Conservation (phyloP, 2,888 invertebrate genomes). For the Notocelia uddmanniana region DNA sequence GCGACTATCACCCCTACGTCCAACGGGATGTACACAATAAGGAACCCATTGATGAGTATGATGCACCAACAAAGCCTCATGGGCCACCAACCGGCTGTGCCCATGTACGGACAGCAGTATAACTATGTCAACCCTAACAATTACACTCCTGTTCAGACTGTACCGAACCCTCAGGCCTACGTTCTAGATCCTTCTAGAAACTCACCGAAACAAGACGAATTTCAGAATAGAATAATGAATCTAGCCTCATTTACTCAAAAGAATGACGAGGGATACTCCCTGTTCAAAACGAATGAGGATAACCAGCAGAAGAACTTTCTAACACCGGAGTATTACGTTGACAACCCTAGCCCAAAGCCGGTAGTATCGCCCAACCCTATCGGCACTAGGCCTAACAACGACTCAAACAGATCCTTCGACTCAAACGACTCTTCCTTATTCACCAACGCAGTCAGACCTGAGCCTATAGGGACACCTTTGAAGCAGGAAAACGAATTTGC, state of each 20-base stretch:
- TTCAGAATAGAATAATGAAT: constrained; percentile 73
- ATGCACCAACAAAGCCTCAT: constrained; percentile 78
- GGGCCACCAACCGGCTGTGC: constrained; percentile 62
- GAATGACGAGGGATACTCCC: constrained; percentile 78
- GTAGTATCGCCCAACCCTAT: constrained; percentile 78
- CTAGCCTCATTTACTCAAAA: constrained; percentile 79
- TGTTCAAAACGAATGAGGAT: constrained; percentile 74
- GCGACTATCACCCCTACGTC: constrained; percentile 82
- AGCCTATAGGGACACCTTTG: constrained; percentile 60
- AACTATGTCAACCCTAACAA: constrained; percentile 69
- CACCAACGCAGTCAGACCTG: constrained; percentile 55
- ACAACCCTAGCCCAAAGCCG: constrained; percentile 63
- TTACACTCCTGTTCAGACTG: constrained; percentile 56
- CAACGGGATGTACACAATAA: constrained; percentile 93
- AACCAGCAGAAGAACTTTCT: constrained; percentile 68
- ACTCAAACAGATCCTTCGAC: constrained; percentile 59
- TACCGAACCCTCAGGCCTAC: constrained; percentile 52
- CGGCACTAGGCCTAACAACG: constrained; percentile 68
- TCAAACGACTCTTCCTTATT: constrained; percentile 67
- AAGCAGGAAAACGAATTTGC: constrained; percentile 57
- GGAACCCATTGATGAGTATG: constrained; percentile 89
- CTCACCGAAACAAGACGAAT: constrained; percentile 66
- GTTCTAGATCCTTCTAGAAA: constrained; percentile 54
- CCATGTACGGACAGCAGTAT: constrained; percentile 63
- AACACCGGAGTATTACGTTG: constrained; percentile 69